phyloP scores from a whole-genome alignment of 2,888 invertebrate species.

The Serripes groenlandicus region DNA sequence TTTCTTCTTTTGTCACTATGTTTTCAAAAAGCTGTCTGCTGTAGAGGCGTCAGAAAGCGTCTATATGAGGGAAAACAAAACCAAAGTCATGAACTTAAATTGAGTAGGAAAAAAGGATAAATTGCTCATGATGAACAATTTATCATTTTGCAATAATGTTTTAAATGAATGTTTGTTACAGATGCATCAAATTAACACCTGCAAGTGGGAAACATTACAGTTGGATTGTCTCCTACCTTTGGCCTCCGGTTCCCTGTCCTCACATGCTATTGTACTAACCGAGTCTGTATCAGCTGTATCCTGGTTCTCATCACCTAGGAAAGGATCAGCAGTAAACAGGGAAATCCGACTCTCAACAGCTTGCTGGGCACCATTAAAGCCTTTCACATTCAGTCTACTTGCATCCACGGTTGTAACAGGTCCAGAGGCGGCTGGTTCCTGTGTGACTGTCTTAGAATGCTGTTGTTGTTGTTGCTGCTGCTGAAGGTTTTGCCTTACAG shows the following conservation, averaged over 20 bases:
- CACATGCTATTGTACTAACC: slow-evolving; percentile 64
- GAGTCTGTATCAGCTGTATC: slow-evolving; percentile 60
- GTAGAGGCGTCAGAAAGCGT: too few species aligned
- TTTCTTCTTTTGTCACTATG: too few species aligned
- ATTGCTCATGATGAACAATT: too few species aligned
- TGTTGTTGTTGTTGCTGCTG: slow-evolving; percentile 19
- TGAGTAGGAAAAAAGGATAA: too few species aligned
- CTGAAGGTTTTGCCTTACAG: slow-evolving; percentile 32
- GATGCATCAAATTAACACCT: too few species aligned
- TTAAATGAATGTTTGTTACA: too few species aligned
- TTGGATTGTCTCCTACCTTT: too few species aligned
- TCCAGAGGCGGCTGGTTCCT: not conserved
- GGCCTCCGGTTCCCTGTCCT: slow-evolving; percentile 57
- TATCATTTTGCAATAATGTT: too few species aligned
- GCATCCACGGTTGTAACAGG: slow-evolving; percentile 10
- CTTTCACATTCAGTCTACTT: slow-evolving; percentile 24
- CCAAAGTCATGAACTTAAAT: too few species aligned
- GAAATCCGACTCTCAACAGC: not conserved
- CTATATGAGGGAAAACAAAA: too few species aligned
- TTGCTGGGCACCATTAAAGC: not conserved
- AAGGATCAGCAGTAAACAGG: slow-evolving; percentile 29
- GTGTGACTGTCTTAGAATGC: slow-evolving; percentile 3
- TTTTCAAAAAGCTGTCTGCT: too few species aligned
- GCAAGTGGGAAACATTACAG: too few species aligned
- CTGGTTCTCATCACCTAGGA: slow-evolving; percentile 27